These are phyloP conservation scores for Leptinotarsa texana DNA, from an alignment of 1,140 invertebrate species.

Conservation along the genomic window DNA sequence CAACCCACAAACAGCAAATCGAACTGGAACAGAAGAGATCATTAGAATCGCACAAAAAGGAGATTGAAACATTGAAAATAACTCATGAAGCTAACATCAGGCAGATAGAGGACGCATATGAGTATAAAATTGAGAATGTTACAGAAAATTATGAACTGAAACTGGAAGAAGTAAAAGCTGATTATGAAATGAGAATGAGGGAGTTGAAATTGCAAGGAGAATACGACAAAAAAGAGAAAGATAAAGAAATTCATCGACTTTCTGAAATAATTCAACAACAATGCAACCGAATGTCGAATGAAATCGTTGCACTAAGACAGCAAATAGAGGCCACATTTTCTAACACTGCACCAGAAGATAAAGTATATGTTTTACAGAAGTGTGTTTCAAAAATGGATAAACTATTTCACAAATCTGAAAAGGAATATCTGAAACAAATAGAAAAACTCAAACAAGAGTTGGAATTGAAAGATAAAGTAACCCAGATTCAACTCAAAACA, in stretches of 20 bases:
- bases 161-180: conserved; percentile 25
- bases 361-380: conserved; percentile 36
- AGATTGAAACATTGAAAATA: conserved; percentile 20
- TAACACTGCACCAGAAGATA: conserved; percentile 24
- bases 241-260: conserved; percentile 34
- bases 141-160: conserved; percentile 21
- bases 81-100: not conserved
- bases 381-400: conserved; percentile 44
- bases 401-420: conserved; percentile 39
- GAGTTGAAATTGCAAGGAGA: conserved; percentile 24
- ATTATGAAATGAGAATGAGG: conserved; percentile 21
- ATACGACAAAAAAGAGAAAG: conserved; percentile 31
- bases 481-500: conserved; percentile 36
- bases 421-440: conserved; percentile 40
- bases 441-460: conserved; percentile 38
- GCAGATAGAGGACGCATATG: conserved; percentile 22
- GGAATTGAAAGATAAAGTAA: conserved; percentile 34
- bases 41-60: conserved; percentile 25
- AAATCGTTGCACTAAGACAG: conserved; percentile 34
- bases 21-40: conserved; percentile 19
- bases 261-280: conserved; percentile 37
- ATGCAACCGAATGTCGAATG: conserved; percentile 37
- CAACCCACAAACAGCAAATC: conserved; percentile 5
- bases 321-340: conserved; percentile 27
- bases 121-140: conserved; percentile 18